Base-by-base conservation (phyloP, 2,113 vertebrate species). In the Cyanocitta stelleri region DNA sequence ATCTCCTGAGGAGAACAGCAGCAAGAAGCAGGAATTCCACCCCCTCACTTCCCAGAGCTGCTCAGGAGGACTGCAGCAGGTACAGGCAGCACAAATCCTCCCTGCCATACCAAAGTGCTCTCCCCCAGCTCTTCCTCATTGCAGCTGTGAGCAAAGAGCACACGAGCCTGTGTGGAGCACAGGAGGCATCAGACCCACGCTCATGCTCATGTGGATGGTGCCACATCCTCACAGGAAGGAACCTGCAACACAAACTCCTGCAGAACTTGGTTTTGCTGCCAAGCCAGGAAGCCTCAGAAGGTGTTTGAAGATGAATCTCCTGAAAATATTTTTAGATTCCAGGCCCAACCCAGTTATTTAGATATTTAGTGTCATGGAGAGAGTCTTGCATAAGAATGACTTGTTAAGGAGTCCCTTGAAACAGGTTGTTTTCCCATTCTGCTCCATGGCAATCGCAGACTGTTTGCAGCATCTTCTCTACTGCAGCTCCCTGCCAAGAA, bases 201-300 rank as follows among this genome's bases (percentile, higher is more conserved):
- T 69, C 5, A 0, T 1, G 1, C 11, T 68, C 58, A 26, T 1
- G 7, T 7, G 44, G 41, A 73, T 20, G 68, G 39, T 68, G 84
- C 80, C 94, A 83, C 87, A 86, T 89, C 77, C 90, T 84, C 73
- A 12, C 8, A 89, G 64, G 44, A 74, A 87, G 51, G 46, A 29
- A 61, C 55, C 51, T 59, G 43, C 33, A 13, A 10, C 20, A 66
- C 23, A n/a, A 81, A 59, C 52, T 87, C 61, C 78, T 3, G 1
- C 49, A 39, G 6, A 16, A 22, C 21, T 16, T 4, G 4, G n/a
- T 69, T 89, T 20, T 39, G 77, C 64, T 89, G 87, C 69, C 48
- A 55, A 92, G 58, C 44, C 89, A 94, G 89, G 39, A 80, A 93
- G 63, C 39, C 85, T 80, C 58, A 74, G 67, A 72, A 46, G 35